Percentiles rank a stretch among this genome's conserved stretches.
These are phyloP conservation scores for Camponotus floridanus DNA, from an alignment of 1,140 invertebrate species.

Conservation along the genomic window DNA sequence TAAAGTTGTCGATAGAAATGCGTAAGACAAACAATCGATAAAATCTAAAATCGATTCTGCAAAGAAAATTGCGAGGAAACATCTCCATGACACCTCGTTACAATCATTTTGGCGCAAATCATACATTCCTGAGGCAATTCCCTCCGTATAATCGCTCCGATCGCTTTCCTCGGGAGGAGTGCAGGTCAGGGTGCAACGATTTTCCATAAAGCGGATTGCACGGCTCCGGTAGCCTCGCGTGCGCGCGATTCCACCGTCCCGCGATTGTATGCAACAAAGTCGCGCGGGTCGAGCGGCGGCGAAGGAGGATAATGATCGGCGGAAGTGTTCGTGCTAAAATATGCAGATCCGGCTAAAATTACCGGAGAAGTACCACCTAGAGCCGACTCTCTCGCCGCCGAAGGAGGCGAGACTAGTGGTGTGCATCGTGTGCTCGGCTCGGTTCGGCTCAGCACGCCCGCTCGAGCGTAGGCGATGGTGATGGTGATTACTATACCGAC, in stretches of 20 bases:
- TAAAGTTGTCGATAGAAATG: not conserved
- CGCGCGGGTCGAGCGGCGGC: slow-evolving; percentile 53
- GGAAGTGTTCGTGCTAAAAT: slow-evolving; percentile 86
- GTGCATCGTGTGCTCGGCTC: slow-evolving; percentile 53
- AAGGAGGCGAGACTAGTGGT: slow-evolving; percentile 35
- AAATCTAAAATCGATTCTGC: not conserved
- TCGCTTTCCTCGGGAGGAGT: slow-evolving; percentile 9
- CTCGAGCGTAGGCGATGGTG: slow-evolving; percentile 49
- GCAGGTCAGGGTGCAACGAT: slow-evolving; percentile 68
- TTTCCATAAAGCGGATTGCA: slow-evolving; percentile 62
- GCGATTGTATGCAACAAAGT: slow-evolving; percentile 62
- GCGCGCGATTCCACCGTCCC: slow-evolving; percentile 15
- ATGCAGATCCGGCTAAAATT: slow-evolving; percentile 85
- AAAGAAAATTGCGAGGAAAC: not conserved
- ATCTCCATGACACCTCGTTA: not conserved
- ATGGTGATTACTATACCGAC: slow-evolving; percentile 48
- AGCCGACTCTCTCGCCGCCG: slow-evolving; percentile 26
- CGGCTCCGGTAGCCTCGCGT: slow-evolving; percentile 46
- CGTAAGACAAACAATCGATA: not conserved
- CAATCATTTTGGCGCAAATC: slow-evolving; percentile 18
- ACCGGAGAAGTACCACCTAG: slow-evolving; percentile 79
- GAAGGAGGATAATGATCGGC: slow-evolving; percentile 84
- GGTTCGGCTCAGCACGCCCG: slow-evolving; percentile 26
- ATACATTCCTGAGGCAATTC: slow-evolving; percentile 3
- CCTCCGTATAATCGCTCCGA: slow-evolving; percentile 8